Percentiles rank a stretch among this genome's conserved stretches.
These are phyloP conservation scores for Cyclargus thomasi DNA, from an alignment of 1,140 invertebrate genomes.

Conservation along the genomic window DNA sequence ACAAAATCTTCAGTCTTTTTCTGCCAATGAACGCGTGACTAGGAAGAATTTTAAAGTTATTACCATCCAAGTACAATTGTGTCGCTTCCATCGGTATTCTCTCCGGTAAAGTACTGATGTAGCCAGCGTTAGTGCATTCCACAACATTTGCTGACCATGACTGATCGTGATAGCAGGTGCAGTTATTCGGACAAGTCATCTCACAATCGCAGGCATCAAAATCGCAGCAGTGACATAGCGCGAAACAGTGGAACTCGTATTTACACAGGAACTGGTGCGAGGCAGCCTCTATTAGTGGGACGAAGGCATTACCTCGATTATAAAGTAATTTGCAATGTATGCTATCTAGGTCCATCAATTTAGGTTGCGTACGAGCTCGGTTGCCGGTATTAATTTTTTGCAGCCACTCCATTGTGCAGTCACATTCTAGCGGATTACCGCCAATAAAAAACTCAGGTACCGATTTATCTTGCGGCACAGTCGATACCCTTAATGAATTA, in stretches of 20 bases:
- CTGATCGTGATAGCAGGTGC: constrained; percentile 94
- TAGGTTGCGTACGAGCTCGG: constrained; percentile 86
- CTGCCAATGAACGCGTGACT: constrained; percentile 94
- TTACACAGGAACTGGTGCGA: constrained; percentile 93
- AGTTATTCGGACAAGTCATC: constrained; percentile 94
- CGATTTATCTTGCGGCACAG: constrained; percentile 83
- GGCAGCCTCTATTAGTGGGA: constrained; percentile 88
- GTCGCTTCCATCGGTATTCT: constrained; percentile 95
- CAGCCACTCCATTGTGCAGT: constrained; percentile 84
- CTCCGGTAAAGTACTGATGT: constrained; percentile 83
- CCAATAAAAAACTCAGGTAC: constrained; percentile 94
- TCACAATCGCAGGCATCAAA: constrained; percentile 96
- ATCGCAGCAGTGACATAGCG: constrained; percentile 94
- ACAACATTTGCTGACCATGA: constrained; percentile 95
- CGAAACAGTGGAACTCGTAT: constrained; percentile 92
- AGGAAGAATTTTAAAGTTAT: constrained; percentile 83
- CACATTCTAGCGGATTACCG: constrained; percentile 92
- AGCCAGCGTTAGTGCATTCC: constrained; percentile 87
- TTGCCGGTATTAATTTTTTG: constrained; percentile 88
- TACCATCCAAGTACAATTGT: constrained; percentile 91
- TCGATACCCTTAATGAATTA: constrained; percentile 89
- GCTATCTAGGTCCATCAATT: constrained; percentile 90
- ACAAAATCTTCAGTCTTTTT: constrained; percentile 88
- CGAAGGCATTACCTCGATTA: constrained; percentile 85
- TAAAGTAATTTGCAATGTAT: constrained; percentile 92